These are phyloP conservation scores for Chrysogorgia sp. DNA, from an alignment of 92 coral and sea anemone species.

Conservation along the genomic window DNA sequence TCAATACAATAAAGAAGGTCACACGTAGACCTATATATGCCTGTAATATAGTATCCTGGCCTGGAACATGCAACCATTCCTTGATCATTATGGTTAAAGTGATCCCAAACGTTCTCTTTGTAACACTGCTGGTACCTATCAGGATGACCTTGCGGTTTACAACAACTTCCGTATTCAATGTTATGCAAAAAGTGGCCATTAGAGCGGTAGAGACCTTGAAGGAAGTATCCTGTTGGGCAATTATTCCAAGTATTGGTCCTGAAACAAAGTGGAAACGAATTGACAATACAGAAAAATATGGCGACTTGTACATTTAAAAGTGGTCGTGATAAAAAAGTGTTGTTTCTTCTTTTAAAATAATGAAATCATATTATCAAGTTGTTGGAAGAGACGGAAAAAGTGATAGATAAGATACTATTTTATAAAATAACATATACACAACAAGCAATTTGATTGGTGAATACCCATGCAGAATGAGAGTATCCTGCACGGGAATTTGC, in stretches of 20 bases:
- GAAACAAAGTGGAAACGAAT: not conserved
- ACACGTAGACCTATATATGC: slow-evolving; percentile 1
- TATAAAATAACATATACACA: no score
- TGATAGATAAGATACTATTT: no score
- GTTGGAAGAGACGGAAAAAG: no score
- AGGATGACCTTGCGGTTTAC: not conserved
- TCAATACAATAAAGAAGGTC: slow-evolving; percentile 16
- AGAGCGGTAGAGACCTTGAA: slow-evolving; percentile 4
- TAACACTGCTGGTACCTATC: not conserved
- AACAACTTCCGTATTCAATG: slow-evolving; percentile 4
- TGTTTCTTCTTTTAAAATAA: no score
- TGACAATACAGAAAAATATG: no score
- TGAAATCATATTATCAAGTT: no score
- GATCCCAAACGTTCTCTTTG: slow-evolving; percentile 16
- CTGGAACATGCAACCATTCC: slow-evolving; percentile 14
- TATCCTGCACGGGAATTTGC: no score
- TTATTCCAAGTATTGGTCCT: slow-evolving; percentile 9
- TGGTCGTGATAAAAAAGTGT: no score
- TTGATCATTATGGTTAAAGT: not conserved
- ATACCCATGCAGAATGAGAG: no score
- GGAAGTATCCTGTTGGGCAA: slow-evolving; percentile 23
- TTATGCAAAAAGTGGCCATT: slow-evolving; percentile 7
- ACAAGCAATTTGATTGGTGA: no score
- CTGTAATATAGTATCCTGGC: slow-evolving; percentile 12
- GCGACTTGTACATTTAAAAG: no score